phyloP scores from a whole-genome alignment of 2,113 vertebrate species.

The Crypturellus undulatus region DNA sequence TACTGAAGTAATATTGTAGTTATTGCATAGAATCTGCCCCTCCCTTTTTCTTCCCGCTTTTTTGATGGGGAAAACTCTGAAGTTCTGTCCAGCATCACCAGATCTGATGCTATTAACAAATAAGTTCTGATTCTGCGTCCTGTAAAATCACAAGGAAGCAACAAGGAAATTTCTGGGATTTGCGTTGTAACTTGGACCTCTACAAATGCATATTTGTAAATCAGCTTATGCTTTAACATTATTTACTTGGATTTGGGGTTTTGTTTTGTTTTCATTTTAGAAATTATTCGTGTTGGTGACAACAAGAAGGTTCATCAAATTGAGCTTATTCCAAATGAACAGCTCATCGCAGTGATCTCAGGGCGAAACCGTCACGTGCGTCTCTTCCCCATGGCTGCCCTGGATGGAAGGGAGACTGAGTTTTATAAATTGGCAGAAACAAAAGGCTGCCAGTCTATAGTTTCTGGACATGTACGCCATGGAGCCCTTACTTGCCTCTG shows the following conservation, averaged over 20 bases:
- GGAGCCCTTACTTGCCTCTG: conserved; percentile 91
- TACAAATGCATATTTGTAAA: not conserved
- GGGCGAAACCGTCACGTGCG: conserved; percentile 96
- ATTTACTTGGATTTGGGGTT: not conserved
- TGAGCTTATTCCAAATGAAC: conserved; percentile 90
- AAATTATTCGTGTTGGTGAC: conserved; percentile 96
- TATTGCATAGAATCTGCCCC: not conserved
- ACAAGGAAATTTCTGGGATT: not conserved
- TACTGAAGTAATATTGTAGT: not conserved
- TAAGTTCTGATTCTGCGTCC: not conserved
- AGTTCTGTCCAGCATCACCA: not conserved
- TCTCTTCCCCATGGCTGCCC: conserved; percentile 89
- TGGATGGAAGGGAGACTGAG: conserved; percentile 93
- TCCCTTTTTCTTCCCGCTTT: not conserved
- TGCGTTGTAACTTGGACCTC: not conserved
- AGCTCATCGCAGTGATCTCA: conserved; percentile 95
- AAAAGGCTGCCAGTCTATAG: conserved; percentile 92
- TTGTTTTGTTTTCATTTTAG: conserved; percentile 69
- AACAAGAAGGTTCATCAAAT: conserved; percentile 98
- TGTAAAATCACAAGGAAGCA: not conserved
- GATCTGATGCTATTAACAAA: not conserved
- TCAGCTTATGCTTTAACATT: not conserved
- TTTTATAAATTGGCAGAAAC: conserved; percentile 94
- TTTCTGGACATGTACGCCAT: conserved; percentile 87
- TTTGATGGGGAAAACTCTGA: not conserved